These are phyloP conservation scores for Aplysina aerophoba DNA, from an alignment of 37 sponge, comb jelly and placozoan species.

Conservation along the genomic window DNA sequence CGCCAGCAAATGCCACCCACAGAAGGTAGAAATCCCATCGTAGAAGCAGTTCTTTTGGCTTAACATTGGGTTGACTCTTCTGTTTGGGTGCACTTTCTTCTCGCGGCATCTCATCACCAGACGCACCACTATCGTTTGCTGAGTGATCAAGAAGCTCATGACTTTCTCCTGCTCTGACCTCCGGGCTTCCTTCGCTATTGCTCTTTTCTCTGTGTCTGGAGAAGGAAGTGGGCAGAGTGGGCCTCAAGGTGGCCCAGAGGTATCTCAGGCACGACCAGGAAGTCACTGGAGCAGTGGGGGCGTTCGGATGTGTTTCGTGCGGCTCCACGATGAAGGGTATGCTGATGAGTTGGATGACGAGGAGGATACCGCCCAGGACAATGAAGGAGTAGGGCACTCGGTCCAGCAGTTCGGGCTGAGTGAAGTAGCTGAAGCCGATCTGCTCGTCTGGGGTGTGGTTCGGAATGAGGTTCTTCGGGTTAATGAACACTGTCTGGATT, in stretches of 20 bases:
- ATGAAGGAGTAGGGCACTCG: conserved; percentile 43
- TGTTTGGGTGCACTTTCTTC: background rate
- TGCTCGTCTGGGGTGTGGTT: conserved; percentile 20
- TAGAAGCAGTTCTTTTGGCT: conserved; percentile 64
- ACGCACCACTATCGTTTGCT: too few species aligned
- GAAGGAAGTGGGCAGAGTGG: too few species aligned
- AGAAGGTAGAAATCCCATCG: conserved; percentile 77
- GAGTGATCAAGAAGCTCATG: too few species aligned
- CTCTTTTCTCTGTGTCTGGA: too few species aligned
- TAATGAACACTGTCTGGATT: conserved; percentile 45
- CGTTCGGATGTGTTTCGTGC: too few species aligned
- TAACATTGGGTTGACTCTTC: conserved; percentile 42
- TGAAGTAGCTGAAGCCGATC: conserved; percentile 14
- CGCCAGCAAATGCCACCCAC: conserved; percentile 71
- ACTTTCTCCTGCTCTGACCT: too few species aligned
- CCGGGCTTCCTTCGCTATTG: too few species aligned
- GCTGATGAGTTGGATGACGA: background rate
- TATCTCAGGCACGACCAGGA: too few species aligned
- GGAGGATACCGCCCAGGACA: background rate
- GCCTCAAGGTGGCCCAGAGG: too few species aligned
- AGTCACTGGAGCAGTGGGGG: too few species aligned
- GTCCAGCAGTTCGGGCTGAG: conserved; percentile 33
- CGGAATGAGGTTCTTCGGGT: conserved; percentile 38
- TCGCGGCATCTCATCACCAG: too few species aligned
- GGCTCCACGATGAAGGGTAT: background rate